phyloP scores from a whole-genome alignment of 2,113 vertebrate species.

The Saimiri boliviensis region DNA sequence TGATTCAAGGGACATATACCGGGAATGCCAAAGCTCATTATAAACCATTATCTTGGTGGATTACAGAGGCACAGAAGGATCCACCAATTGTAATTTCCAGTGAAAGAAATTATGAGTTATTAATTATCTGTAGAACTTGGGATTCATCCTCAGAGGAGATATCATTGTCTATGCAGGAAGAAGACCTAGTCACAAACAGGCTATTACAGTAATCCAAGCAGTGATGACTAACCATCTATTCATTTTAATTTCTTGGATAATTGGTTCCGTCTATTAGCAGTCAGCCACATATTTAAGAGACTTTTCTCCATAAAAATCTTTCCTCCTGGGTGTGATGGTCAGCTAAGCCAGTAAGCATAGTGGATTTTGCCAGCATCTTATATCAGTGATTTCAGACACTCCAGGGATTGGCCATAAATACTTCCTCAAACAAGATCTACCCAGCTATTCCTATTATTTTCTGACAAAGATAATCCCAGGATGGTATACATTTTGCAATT shows the following conservation, averaged over 20 bases:
- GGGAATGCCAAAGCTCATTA: background rate
- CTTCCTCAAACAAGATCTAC: constrained; percentile 69
- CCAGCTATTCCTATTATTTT: constrained; percentile 56
- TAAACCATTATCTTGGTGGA: background rate
- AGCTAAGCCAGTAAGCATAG: constrained; percentile 50
- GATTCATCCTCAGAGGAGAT: constrained; percentile 29
- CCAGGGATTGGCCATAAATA: constrained; percentile 47
- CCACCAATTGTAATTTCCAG: constrained; percentile 42
- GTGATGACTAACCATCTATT: constrained; percentile 67
- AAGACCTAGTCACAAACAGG: constrained; percentile 58
- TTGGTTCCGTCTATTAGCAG: constrained; percentile 72
- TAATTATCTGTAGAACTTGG: constrained; percentile 44
- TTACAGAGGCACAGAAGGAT: background rate
- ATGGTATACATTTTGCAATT: constrained; percentile 52
- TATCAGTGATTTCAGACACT: constrained; percentile 52
- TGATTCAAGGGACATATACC: background rate
- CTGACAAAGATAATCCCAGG: constrained; percentile 62
- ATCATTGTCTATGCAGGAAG: constrained; percentile 36
- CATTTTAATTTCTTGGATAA: constrained; percentile 72
- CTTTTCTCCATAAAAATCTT: constrained; percentile 70
- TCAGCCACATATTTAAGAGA: constrained; percentile 60
- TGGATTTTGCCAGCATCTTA: constrained; percentile 52
- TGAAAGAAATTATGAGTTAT: constrained; percentile 48
- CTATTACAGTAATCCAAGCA: constrained; percentile 63
- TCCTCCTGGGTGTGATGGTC: constrained; percentile 68